These are phyloP conservation scores for Gallinago undulata DNA, from an alignment of 2,113 vertebrate genomes.

Conservation along the genomic window DNA sequence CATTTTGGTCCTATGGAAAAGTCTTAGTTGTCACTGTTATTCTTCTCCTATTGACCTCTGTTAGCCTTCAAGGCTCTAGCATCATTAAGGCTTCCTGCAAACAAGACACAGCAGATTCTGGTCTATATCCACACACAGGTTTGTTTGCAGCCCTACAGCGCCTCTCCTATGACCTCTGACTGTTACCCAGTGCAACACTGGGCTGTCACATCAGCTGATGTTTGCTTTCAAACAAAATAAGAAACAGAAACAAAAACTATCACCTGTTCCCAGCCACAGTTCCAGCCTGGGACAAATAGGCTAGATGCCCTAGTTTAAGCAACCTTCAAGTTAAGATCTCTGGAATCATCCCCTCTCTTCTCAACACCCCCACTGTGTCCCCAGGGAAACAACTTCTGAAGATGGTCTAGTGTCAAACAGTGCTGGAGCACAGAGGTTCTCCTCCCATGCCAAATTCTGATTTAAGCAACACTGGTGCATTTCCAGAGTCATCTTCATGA, in stretches of 20 bases:
- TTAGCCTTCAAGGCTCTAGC: background rate
- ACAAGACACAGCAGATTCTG: background rate
- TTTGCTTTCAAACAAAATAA: background rate
- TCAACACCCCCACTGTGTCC: background rate
- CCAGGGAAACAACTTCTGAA: background rate
- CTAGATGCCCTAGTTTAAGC: background rate
- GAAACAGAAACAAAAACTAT: background rate
- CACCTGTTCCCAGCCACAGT: background rate
- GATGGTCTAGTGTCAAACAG: background rate
- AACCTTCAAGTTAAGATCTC: background rate
- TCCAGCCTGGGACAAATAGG: background rate
- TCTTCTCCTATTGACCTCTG: background rate
- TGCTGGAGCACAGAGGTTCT: background rate
- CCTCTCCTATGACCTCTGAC: background rate
- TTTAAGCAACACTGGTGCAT: background rate
- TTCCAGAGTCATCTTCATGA: background rate
- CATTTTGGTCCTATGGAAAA: background rate
- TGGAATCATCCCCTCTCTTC: background rate
- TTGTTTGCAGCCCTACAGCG: background rate
- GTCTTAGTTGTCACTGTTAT: background rate
- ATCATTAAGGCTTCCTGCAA: background rate
- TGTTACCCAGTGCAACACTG: background rate
- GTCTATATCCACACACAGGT: background rate
- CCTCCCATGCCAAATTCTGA: background rate
- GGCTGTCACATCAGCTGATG: background rate